phyloP scores from a whole-genome alignment of 2,113 vertebrate species.

The Larimichthys crocea region DNA sequence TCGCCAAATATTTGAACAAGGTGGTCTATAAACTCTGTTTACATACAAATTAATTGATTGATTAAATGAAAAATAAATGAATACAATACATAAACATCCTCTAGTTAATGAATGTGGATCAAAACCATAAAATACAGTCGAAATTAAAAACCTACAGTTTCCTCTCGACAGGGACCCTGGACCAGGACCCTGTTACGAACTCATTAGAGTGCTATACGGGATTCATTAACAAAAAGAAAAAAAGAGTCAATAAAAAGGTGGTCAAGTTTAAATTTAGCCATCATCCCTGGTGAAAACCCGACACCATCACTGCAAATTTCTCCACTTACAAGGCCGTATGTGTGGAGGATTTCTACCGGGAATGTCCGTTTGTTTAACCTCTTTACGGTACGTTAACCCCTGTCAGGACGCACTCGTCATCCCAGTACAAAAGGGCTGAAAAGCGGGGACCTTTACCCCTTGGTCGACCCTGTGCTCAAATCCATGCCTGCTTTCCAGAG shows the following conservation, averaged over 20 bases:
- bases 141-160: background rate
- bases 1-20: background rate
- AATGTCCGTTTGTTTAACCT: conserved; percentile 94
- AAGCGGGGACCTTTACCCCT: conserved; percentile 52
- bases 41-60: background rate
- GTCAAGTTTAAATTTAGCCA: conserved; percentile 4
- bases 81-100: background rate
- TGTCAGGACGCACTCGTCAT: conserved; percentile 91
- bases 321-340: conserved; percentile 60
- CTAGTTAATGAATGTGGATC: background rate
- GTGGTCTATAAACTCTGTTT: background rate
- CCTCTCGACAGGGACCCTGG: no score
- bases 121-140: background rate
- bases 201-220: background rate
- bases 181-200: background rate
- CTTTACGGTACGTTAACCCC: conserved; percentile 92
- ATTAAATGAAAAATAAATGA: background rate
- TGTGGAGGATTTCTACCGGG: conserved; percentile 72
- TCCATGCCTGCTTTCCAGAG: conserved; percentile 1
- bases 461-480: background rate
- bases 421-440: conserved; percentile 77
- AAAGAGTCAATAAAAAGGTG: background rate
- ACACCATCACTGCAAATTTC: conserved; percentile 32
- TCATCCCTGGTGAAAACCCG: background rate
- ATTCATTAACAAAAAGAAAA: background rate